Evolutionary conservation across 2,113 vertebrate species (phyloP).

Genomic region (Microtus richardsoni): DNA sequence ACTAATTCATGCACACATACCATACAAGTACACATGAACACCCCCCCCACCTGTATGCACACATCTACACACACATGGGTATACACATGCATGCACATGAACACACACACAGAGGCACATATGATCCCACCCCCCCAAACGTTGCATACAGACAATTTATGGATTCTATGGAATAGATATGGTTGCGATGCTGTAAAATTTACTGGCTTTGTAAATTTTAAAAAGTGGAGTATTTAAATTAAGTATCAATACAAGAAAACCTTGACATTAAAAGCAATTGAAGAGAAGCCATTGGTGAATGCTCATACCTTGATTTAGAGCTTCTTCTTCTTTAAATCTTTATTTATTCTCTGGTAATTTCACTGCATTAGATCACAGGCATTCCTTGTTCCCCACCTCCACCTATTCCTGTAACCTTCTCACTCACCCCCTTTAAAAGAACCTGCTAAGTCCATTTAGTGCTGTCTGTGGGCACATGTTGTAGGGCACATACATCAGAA

Average conservation of each 20-base stretch:
- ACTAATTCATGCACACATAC: too few relatives aligned
- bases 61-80: not conserved
- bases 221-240: conserved; percentile 26
- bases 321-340: not conserved
- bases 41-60: not conserved
- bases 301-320: not conserved
- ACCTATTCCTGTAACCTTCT: not conserved
- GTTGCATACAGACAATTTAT: not conserved
- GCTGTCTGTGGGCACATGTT: not conserved
- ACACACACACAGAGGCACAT: not conserved
- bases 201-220: conserved; percentile 11
- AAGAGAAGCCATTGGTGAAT: conserved; percentile 30
- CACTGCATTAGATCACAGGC: not conserved
- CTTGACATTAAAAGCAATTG: conserved; percentile 16
- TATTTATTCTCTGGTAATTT: not conserved
- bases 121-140: not conserved
- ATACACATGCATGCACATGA: not conserved
- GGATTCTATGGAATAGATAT: not conserved
- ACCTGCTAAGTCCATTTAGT: not conserved
- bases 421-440: not conserved
- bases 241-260: not conserved
- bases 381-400: not conserved
- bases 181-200: not conserved
- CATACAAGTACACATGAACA: too few relatives aligned
- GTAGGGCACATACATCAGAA: not conserved